These are phyloP conservation scores for Mya arenaria DNA, from an alignment of 1,140 invertebrate species.

Conservation along the genomic window DNA sequence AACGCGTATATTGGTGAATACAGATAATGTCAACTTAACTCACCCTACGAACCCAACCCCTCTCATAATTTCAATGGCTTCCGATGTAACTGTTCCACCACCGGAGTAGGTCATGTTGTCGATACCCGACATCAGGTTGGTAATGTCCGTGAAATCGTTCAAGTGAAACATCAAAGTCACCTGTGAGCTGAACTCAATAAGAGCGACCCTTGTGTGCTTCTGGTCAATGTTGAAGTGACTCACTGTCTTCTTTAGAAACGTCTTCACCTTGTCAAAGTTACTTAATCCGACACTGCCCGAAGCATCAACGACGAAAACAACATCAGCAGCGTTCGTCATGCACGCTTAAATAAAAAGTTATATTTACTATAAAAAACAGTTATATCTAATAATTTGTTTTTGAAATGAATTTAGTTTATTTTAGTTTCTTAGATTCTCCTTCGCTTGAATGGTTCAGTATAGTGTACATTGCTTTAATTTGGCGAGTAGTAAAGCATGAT, in stretches of 20 bases:
- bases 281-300: conserved; percentile 63
- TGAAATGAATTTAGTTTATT: no score
- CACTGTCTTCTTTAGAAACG: conserved; percentile 55
- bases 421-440: no score
- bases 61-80: conserved; percentile 20
- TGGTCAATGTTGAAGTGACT: conserved; percentile 59
- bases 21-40: no score
- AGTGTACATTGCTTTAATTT: no score
- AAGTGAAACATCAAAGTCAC: conserved; percentile 25
- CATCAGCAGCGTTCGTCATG: conserved; percentile 53
- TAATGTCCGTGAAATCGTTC: neutral
- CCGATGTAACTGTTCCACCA: conserved; percentile 35
- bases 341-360: neutral
- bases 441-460: no score
- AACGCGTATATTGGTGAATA: no score
- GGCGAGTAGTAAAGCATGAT: no score
- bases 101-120: conserved; percentile 24
- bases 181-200: conserved; percentile 33
- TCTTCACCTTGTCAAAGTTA: conserved; percentile 55
- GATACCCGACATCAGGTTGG: conserved; percentile 33
- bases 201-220: conserved; percentile 45
- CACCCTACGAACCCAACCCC: conserved; percentile 14
- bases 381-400: no score
- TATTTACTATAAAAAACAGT: no score
- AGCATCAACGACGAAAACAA: conserved; percentile 64